Evolutionary conservation across 1,140 invertebrate genomes (phyloP), one percentile per base, ranked within the genome.

Genomic region (Dreissena rostriformis): DNA sequence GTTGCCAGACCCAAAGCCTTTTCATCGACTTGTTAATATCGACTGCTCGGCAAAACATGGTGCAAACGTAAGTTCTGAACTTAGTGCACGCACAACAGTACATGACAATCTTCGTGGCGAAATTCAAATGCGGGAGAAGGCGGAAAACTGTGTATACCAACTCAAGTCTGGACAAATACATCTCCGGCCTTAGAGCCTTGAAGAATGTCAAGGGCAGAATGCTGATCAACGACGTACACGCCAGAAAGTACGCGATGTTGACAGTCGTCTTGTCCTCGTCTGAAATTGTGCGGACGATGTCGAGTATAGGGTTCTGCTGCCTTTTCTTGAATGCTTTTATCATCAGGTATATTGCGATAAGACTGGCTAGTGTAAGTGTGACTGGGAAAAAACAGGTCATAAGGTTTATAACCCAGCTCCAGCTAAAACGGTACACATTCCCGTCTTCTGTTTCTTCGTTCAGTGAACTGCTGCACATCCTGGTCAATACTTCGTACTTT

Each of bases 361-460:
- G 39, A 70, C 76, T 68, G 10, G 76, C 76, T 28, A 67, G 28
- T 0, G 76, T 70, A 1, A 79, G 53, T 6, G 76, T 68, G 24
- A 67, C 51, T 53, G 76, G 76, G n/a, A 79, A 70, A 55, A 79
- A 70, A 79, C 76, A 79, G 4, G 19, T 12, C 22, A 79, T 14
- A 14, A 79, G 66, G 14, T 53, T 55, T 10, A 49, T 53, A 5
- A 53, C 24, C 52, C 63, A 77, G n/a, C 22, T 29, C 75, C 75
- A 77, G 28, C 26, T 49, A 39, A 77, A 77, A 11, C n/a, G n/a
- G 53, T 72, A 72, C n/a, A 39, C 39, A 39, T 39, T 39, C 8
- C 4, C 39, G 39, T 39, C 39, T 39, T 39, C 39, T 39, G 8
- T 39, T 39, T 39, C 8, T 39, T 39, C 39, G 39, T 39, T 39